Base-by-base conservation (phyloP, 1,140 invertebrate species). In the Drosophila willistoni region DNA sequence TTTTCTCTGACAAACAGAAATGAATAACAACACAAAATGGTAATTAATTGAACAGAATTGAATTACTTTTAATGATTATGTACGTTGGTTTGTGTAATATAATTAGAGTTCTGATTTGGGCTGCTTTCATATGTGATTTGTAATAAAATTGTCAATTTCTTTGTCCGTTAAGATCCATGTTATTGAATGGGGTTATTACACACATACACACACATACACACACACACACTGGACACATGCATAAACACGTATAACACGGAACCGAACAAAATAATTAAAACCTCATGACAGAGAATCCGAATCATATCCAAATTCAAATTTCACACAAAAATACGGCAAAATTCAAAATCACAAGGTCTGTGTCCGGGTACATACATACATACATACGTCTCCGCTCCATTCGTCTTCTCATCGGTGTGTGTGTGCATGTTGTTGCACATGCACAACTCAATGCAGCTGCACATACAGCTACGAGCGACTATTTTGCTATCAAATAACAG, bases 251-350 rank as follows among this genome's bases (percentile, higher is more conserved):
- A 44, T 33, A 61, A 25, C 39, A 64, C 57, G 64, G 68, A 89
- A 79, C 69, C 84, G 73, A 87, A 83, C 84, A 87, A 87, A 87
- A 89, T 83, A 87, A 87, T 87, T 89, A 83, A 87, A 87, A 87
- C 69, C 73, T 72, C 62, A 71, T 80, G 79, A 83, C 76, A 74
- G 68, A 13, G 47, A 55, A 57, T 55, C 41, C 66, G 69, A 74
- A 82, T 81, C 66, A 81, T 73, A 81, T 81, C 80, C 78, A 79
- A 76, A 83, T 86, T 79, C 71, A 69, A 77, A 77, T 77, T 77
- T 77, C 56, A 60, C 56, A 36, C 56, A 79, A 79, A 86, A 76
- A 75, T 76, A 70, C 66, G 60, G 33, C 5, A 59, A 76, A 76
- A 64, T 76, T 87, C 84, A 81, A 83, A 87, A 87, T 89, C 83